Evolutionary conservation across 2,888 invertebrate species (phyloP).

Genomic region (Stenurella melanura): DNA sequence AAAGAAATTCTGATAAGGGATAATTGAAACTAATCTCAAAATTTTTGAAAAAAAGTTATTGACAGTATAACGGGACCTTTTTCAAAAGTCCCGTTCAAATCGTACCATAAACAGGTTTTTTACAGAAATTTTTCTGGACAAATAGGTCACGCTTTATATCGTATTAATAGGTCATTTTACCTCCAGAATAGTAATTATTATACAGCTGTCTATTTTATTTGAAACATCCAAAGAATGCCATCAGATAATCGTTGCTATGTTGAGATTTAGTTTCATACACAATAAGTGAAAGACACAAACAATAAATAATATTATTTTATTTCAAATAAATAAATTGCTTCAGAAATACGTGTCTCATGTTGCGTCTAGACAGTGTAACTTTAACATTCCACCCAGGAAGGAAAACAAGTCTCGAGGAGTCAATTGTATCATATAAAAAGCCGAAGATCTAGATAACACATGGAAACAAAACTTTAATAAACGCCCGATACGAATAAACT

Average conservation of each 20-base stretch:
- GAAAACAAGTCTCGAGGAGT: constrained; percentile 17
- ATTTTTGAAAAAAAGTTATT: too few species aligned
- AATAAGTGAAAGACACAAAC: background rate
- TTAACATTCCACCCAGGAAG: constrained; percentile 8
- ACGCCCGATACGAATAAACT: too few species aligned
- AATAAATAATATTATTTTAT: constrained; percentile 23
- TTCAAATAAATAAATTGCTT: constrained; percentile 29
- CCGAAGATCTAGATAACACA: background rate
- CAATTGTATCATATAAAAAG: constrained; percentile 28
- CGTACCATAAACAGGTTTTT: too few species aligned
- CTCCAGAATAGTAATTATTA: too few species aligned
- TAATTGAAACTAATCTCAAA: too few species aligned
- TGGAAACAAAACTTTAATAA: constrained; percentile 36
- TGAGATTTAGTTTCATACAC: background rate
- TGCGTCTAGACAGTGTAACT: constrained; percentile 36
- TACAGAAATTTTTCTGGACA: too few species aligned
- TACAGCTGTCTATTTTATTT: too few species aligned
- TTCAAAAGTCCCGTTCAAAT: too few species aligned
- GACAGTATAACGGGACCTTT: too few species aligned
- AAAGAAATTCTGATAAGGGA: too few species aligned
- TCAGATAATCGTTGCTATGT: background rate
- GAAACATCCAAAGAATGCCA: background rate
- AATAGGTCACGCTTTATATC: too few species aligned
- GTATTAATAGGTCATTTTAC: too few species aligned
- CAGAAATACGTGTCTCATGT: constrained; percentile 18